Conservation (phyloP, 2,888 invertebrate genomes). For the Oscheius sp. region DNA sequence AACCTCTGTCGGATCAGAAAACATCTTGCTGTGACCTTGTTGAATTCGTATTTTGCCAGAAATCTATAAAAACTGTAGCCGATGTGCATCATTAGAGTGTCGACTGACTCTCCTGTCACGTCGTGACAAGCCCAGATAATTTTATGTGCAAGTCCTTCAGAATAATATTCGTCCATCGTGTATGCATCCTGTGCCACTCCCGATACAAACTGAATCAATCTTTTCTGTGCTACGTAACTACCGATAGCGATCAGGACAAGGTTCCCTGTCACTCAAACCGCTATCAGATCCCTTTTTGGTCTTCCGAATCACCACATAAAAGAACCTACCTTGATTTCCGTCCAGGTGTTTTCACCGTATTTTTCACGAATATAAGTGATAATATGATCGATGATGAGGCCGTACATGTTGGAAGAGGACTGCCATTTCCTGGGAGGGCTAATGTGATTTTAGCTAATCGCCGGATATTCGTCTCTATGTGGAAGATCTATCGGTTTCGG, state of each 20-base stretch:
- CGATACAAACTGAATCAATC: slow-evolving; percentile 56
- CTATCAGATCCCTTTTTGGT: slow-evolving; percentile 29
- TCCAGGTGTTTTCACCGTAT: slow-evolving; percentile 94
- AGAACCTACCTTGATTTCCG: slow-evolving; percentile 58
- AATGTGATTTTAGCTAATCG: neutral
- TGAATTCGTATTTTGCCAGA: slow-evolving; percentile 63
- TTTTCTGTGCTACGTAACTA: slow-evolving; percentile 1
- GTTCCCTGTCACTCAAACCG: slow-evolving; percentile 35
- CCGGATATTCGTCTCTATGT: neutral
- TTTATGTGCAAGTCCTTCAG: slow-evolving; percentile 60
- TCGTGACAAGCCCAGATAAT: slow-evolving; percentile 67
- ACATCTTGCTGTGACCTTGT: slow-evolving; percentile 54
- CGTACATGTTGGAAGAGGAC: slow-evolving; percentile 83
- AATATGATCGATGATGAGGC: slow-evolving; percentile 91
- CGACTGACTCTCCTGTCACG: slow-evolving; percentile 58
- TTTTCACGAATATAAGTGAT: slow-evolving; percentile 89
- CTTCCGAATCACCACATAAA: no score
- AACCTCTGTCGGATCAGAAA: slow-evolving; percentile 13
- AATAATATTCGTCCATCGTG: slow-evolving; percentile 56
- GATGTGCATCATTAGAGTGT: slow-evolving; percentile 48
- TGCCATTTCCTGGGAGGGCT: slow-evolving; percentile 20
- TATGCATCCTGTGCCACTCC: slow-evolving; percentile 56
- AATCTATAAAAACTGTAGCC: slow-evolving; percentile 63
- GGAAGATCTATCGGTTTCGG: neutral
- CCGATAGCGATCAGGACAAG: slow-evolving; percentile 32